phyloP scores from a whole-genome alignment of 2,797 vertebrate species.

The Craterocephalus amniculus region DNA sequence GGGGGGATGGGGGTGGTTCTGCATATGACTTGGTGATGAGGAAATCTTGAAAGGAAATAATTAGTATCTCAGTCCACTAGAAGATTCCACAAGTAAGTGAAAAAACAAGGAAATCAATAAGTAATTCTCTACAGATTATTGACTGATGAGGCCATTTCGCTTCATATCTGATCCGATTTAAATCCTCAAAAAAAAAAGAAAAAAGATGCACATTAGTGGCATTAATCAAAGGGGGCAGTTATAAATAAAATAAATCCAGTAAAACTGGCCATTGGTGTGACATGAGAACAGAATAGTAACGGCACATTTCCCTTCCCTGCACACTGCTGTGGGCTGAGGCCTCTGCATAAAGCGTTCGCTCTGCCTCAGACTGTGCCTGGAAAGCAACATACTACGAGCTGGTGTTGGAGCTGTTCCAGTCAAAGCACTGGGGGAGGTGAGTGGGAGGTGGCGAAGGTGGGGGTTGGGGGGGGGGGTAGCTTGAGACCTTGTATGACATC shows the following conservation, averaged over 20 bases:
- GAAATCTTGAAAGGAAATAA: background rate
- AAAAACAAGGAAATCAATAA: slow-evolving; percentile 8
- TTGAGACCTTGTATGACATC: slow-evolving; percentile 79
- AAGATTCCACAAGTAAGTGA: background rate
- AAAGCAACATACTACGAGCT: slow-evolving; percentile 47
- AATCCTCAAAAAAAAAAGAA: background rate
- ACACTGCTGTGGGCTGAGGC: slow-evolving; percentile 12
- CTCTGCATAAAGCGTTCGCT: slow-evolving; percentile 27
- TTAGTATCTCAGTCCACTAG: background rate
- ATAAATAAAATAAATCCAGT: slow-evolving; percentile 4
- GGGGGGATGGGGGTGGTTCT: no score
- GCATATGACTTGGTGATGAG: background rate
- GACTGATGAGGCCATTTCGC: background rate
- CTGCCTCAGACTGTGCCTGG: slow-evolving; percentile 59
- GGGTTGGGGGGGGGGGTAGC: slow-evolving; percentile 41
- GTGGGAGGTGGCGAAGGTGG: slow-evolving; percentile 35
- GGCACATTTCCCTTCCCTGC: no score
- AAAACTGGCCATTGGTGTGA: background rate
- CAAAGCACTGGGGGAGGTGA: slow-evolving; percentile 48
- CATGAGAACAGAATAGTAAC: background rate
- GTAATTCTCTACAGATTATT: background rate
- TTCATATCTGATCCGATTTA: background rate
- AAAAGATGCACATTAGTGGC: background rate
- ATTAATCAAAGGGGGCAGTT: background rate
- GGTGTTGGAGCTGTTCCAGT: slow-evolving; percentile 71